Evolutionary conservation across 2,113 vertebrate species (phyloP).

Genomic region (Clinocottus analis): DNA sequence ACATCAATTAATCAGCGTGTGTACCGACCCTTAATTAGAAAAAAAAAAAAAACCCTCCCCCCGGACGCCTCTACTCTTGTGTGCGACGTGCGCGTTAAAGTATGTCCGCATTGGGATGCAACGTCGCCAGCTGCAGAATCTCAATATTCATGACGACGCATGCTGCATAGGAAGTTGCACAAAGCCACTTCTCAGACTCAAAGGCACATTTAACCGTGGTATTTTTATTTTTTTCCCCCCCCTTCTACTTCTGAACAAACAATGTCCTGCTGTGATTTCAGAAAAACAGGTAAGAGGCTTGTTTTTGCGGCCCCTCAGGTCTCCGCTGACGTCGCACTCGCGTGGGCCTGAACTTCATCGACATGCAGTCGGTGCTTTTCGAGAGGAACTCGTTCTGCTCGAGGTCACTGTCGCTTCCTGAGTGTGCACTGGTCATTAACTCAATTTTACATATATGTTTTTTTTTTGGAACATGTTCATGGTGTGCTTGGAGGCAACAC

Average conservation of each 20-base stretch:
- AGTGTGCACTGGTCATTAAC: conserved; percentile 12
- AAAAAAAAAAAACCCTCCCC: conserved; percentile 13
- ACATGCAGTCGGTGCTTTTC: not conserved
- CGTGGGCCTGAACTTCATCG: not conserved
- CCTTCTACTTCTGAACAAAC: not conserved
- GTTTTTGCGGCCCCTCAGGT: not conserved
- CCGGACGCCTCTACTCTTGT: conserved; percentile 24
- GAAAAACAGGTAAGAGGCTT: not conserved
- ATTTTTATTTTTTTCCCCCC: not conserved
- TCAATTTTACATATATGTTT: not conserved
- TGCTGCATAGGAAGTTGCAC: conserved; percentile 3
- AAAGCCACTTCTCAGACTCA: no score
- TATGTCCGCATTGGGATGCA: conserved; percentile 45
- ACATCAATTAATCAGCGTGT: conserved; percentile 63
- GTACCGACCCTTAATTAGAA: conserved; percentile 62
- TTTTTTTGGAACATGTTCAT: not conserved
- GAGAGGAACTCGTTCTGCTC: not conserved
- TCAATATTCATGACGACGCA: conserved; percentile 49
- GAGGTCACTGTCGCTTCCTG: not conserved
- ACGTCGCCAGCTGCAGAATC: not conserved
- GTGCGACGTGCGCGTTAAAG: not conserved
- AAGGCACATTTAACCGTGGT: conserved; percentile 16
- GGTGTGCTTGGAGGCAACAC: not conserved
- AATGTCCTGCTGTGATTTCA: not conserved
- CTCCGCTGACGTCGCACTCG: not conserved